Evolutionary conservation across 2,113 vertebrate species (phyloP).

Genomic region (Calonectris borealis): DNA sequence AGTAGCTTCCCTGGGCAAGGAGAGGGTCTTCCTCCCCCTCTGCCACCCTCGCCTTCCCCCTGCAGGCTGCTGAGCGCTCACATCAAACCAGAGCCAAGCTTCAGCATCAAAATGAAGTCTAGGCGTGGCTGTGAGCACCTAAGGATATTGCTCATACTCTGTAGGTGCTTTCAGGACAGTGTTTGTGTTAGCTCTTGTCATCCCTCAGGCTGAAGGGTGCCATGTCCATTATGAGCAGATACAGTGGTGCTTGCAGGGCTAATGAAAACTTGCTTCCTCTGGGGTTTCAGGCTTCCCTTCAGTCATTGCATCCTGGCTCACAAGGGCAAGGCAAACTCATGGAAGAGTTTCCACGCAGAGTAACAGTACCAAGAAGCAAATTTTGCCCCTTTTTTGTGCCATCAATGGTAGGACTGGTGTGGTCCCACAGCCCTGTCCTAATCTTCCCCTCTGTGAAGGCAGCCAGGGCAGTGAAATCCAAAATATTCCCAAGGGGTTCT

Average conservation of each 20-base stretch:
- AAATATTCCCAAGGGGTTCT: not conserved
- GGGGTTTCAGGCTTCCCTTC: not conserved
- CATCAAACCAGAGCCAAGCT: not conserved
- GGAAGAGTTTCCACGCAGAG: not conserved
- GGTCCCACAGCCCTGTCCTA: not conserved
- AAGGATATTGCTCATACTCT: not conserved
- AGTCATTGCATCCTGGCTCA: not conserved
- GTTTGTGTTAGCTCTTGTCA: not conserved
- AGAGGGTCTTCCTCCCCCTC: not conserved
- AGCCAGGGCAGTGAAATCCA: not conserved
- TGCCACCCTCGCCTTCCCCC: not conserved
- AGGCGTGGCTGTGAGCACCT: not conserved
- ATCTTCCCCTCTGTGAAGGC: not conserved
- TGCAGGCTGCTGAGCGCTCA: not conserved
- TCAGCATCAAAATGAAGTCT: not conserved
- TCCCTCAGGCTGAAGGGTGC: not conserved
- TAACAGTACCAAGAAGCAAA: not conserved
- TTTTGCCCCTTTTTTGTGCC: not conserved
- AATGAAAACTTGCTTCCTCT: not conserved
- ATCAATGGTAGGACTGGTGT: not conserved
- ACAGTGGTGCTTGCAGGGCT: not conserved
- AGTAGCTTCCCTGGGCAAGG: not conserved
- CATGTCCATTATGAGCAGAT: not conserved
- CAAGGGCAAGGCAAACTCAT: not conserved
- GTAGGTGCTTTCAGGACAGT: not conserved